Evolutionary conservation across 2,888 invertebrate species (phyloP), one percentile per base, ranked within the genome.

Genomic region (Leucoptera coffeella): DNA sequence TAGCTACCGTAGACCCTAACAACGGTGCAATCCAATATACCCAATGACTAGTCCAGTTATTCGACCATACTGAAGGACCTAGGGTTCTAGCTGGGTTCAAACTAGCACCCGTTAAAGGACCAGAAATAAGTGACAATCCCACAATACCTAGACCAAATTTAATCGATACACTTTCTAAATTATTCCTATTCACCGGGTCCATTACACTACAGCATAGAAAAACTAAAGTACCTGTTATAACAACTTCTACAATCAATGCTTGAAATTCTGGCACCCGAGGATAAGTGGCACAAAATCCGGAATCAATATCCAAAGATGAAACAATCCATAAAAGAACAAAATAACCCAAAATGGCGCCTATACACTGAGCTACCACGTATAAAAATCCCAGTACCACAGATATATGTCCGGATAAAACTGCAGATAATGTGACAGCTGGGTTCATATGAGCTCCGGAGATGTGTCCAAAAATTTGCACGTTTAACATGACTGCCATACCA

Each of bases 361-460:
- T 39, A 36, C 79, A 64, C 51, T 89, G 84, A 3, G 72, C 80
- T 2, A 78, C 41, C 2, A 80, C 38, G 42, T 85, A 88, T 7
- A 77, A 46, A 0, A 74, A 45, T 1, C 75, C 80, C 30, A 80
- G 61, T 24, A 71, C 48, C 1, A 76, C 45, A 2, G 75, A 64
- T 19, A 75, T 60, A 12, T 59, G 49, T 1, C 79, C 79, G 41
- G 75, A 65, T 21, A 82, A 47, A 2, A 78, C 58, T 1, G 84
- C 75, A 1, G 78, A 78, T 4, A 83, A 45, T 0, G 85, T 83
- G 4, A 88, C 82, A 1, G 80, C 76, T 1, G 88, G 88, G 52
- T 88, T 88, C 42, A 88, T 58, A 43, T 84, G 85, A 0, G 84
- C 82, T 13, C 83, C 85, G 15, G 87, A 86, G 25, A 88, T 73